These are phyloP conservation scores for Pristiophorus japonicus DNA, from an alignment of 2,113 vertebrate species.

Conservation along the genomic window DNA sequence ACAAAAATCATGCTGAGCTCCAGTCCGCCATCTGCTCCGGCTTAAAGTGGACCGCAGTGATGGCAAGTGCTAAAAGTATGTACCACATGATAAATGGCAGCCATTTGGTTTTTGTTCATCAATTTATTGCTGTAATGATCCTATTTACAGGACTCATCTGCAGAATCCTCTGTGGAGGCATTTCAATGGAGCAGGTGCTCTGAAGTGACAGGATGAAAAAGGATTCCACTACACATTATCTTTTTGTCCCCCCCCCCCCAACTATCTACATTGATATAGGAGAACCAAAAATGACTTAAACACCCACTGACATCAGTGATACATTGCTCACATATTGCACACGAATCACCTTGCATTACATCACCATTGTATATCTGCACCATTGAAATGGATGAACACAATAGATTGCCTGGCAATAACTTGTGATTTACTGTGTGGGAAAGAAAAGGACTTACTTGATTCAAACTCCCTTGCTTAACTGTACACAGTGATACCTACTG, in stretches of 20 bases:
- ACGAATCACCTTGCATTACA: neutral
- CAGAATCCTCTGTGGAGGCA: neutral
- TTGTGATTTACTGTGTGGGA: neutral
- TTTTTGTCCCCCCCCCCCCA: neutral
- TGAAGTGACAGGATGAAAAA: neutral
- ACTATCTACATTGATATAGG: neutral
- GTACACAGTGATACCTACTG: neutral
- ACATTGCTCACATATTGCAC: neutral
- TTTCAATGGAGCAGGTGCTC: constrained; percentile 6
- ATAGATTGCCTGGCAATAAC: neutral
- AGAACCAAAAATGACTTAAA: neutral
- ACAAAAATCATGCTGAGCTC: neutral
- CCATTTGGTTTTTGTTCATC: neutral
- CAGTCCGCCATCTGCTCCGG: neutral
- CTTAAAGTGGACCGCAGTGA: neutral
- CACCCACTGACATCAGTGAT: neutral
- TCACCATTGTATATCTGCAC: neutral
- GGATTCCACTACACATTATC: neutral
- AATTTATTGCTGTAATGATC: neutral
- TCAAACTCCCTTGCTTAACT: neutral
- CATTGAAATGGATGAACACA: neutral
- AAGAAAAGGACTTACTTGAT: neutral
- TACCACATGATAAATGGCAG: neutral
- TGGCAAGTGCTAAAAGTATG: neutral
- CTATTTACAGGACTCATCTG: neutral